Evolutionary conservation across 2,888 invertebrate species (phyloP).

Genomic region (Xestia c-nigrum): DNA sequence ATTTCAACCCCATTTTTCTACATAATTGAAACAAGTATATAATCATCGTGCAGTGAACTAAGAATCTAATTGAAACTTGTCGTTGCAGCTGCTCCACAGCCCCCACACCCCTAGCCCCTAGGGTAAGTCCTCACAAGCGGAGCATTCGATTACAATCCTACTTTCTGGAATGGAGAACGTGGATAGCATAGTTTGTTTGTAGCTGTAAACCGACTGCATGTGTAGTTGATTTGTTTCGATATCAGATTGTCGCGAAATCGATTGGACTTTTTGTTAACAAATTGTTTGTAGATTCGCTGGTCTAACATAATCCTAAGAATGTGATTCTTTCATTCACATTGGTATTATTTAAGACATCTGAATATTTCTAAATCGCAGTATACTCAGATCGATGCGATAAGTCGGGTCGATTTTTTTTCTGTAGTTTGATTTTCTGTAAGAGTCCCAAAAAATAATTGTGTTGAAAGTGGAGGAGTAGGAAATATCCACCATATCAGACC

Average conservation of each 20-base stretch:
- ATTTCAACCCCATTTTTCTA: neutral
- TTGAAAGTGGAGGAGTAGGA: too few species aligned
- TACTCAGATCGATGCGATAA: neutral
- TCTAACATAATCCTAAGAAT: neutral
- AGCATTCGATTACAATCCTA: slow-evolving; percentile 35
- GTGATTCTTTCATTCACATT: neutral
- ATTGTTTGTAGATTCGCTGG: neutral
- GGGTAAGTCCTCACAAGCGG: slow-evolving; percentile 30
- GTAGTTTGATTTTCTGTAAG: neutral
- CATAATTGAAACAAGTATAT: neutral
- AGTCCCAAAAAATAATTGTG: too few species aligned
- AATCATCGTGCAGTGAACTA: neutral
- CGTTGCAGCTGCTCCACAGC: slow-evolving; percentile 11
- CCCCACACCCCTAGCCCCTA: neutral
- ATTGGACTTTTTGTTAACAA: neutral
- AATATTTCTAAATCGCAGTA: neutral
- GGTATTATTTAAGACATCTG: neutral
- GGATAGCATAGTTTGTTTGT: slow-evolving; percentile 5
- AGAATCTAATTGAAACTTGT: slow-evolving; percentile 29
- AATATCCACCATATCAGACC: too few species aligned
- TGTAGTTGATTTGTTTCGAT: neutral
- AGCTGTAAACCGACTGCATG: slow-evolving; percentile 1
- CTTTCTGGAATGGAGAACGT: slow-evolving; percentile 30
- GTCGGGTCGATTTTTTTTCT: neutral
- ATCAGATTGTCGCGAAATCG: neutral